phyloP scores from a whole-genome alignment of 2,888 invertebrate genomes.

The Apoda limacodes region DNA sequence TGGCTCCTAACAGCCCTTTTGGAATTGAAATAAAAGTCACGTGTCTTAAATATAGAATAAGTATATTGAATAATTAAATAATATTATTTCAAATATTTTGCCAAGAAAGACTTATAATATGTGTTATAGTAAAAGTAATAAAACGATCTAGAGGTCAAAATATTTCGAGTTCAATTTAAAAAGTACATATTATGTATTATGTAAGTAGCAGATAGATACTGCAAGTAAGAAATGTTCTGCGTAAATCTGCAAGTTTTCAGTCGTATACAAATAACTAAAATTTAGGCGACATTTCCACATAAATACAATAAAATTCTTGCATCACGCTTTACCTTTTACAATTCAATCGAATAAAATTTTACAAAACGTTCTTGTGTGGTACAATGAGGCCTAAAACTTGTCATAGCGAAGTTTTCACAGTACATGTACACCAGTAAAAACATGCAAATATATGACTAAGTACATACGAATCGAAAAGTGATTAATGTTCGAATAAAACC shows the following conservation, averaged over 20 bases:
- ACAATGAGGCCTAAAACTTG: too few species aligned
- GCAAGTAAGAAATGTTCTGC: conserved; percentile 36
- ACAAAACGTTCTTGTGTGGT: too few species aligned
- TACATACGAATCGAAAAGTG: background rate
- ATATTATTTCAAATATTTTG: conserved; percentile 67
- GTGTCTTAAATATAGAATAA: conserved; percentile 64
- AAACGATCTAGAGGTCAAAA: conserved; percentile 58
- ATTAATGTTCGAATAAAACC: conserved; percentile 24
- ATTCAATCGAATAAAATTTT: too few species aligned
- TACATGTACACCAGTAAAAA: too few species aligned
- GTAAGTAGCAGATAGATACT: conserved; percentile 38
- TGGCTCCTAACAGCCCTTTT: too few species aligned
- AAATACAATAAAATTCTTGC: too few species aligned
- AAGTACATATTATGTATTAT: conserved; percentile 40
- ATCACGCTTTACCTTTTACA: too few species aligned
- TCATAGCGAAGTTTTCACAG: conserved; percentile 56
- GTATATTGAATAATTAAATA: conserved; percentile 71
- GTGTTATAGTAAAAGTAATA: conserved; percentile 65
- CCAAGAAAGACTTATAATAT: conserved; percentile 63
- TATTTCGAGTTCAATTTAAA: conserved; percentile 55
- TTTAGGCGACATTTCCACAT: too few species aligned
- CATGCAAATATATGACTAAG: too few species aligned
- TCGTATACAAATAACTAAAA: too few species aligned
- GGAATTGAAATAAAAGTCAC: conserved; percentile 42
- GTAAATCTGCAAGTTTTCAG: too few species aligned